Evolutionary conservation across 1,140 invertebrate genomes (phyloP).

Genomic region (Chymomyza costata): DNA sequence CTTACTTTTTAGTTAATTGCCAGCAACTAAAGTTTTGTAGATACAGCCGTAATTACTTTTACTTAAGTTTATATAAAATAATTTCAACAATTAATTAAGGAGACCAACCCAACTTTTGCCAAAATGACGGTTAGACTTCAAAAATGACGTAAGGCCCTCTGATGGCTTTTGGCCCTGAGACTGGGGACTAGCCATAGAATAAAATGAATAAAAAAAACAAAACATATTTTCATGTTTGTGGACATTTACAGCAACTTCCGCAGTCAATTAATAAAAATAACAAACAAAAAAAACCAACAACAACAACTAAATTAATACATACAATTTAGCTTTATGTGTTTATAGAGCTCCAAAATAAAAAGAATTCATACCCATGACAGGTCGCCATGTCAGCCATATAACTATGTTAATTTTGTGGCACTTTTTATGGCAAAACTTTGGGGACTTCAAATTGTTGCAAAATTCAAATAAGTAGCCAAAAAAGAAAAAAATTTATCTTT

Average conservation of each 20-base stretch:
- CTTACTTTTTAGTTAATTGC: slow-evolving; percentile 34
- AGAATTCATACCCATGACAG: too few relatives aligned
- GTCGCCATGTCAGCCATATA: too few relatives aligned
- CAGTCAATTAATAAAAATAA: slow-evolving; percentile 61
- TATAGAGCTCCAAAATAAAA: too few relatives aligned
- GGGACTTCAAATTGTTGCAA: too few relatives aligned
- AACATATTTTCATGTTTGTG: slow-evolving; percentile 63
- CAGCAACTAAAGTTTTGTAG: slow-evolving; percentile 3
- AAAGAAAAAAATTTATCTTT: too few relatives aligned
- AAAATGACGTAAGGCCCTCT: slow-evolving; percentile 35
- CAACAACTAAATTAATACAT: too few relatives aligned
- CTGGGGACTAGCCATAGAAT: too few relatives aligned
- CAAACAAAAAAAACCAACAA: slow-evolving; percentile 21
- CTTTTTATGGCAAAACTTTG: too few relatives aligned
- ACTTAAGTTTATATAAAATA: slow-evolving; percentile 24
- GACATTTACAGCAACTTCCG: slow-evolving; percentile 69
- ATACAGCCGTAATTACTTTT: slow-evolving; percentile 47
- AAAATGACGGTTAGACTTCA: neutral
- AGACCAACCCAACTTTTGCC: neutral
- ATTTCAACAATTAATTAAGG: slow-evolving; percentile 41
- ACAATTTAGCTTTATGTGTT: too few relatives aligned
- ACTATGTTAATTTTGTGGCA: too few relatives aligned
- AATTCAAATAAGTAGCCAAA: too few relatives aligned
- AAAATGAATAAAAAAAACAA: too few relatives aligned
- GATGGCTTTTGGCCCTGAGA: slow-evolving; percentile 9